Conservation (phyloP, 2,888 invertebrate species). For the Panzeria rudis region DNA sequence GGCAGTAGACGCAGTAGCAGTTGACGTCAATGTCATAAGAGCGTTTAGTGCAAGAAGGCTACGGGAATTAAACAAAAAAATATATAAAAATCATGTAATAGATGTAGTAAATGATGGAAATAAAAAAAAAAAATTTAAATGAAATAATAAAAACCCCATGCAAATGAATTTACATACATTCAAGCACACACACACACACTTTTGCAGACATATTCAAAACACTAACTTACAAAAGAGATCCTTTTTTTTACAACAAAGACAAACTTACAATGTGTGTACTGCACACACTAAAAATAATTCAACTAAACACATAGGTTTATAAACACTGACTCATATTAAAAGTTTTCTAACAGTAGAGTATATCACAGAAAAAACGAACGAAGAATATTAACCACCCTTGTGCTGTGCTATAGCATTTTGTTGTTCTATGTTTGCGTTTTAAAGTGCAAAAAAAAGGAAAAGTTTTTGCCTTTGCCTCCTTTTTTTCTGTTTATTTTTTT, state of each 20-base stretch:
- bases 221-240: conserved; percentile 64
- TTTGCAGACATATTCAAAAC: conserved; percentile 51
- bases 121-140: conserved; percentile 67
- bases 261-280: conserved; percentile 65
- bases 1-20: conserved; percentile 63
- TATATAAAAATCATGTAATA: conserved; percentile 72
- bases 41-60: conserved; percentile 61
- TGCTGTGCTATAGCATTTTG: conserved; percentile 40
- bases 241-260: conserved; percentile 53
- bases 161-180: conserved; percentile 29
- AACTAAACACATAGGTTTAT: conserved; percentile 55
- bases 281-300: conserved; percentile 52
- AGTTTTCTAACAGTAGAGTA: conserved; percentile 63
- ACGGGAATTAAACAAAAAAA: conserved; percentile 69
- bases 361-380: conserved; percentile 55
- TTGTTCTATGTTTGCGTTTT: conserved; percentile 73
- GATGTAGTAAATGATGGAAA: conserved; percentile 72
- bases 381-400: conserved; percentile 78
- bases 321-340: conserved; percentile 29
- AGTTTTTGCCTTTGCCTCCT: conserved; percentile 64
- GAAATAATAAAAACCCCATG: conserved; percentile 64
- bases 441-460: conserved; percentile 75
- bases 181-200: conserved; percentile 28
- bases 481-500: conserved; percentile 43
- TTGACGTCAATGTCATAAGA: conserved; percentile 64